A percentile compares a stretch with the other conserved stretches of the same genome.
phyloP scores from a whole-genome alignment of 2,888 invertebrate genomes.

The Yponomeuta evonymella region DNA sequence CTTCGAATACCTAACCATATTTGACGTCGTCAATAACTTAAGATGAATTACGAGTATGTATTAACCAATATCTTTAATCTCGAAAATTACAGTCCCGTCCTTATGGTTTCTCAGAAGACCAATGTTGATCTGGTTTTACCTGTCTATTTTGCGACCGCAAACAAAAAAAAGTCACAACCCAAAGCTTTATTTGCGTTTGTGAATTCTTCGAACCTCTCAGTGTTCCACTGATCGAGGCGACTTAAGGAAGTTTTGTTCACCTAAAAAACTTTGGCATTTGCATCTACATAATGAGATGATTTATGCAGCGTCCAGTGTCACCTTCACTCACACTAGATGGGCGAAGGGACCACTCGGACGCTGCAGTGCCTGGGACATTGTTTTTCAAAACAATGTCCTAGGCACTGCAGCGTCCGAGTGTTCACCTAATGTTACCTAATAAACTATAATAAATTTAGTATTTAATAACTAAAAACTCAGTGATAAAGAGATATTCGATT shows the following conservation, averaged over 20 bases:
- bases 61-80: slow-evolving; percentile 7
- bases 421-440: too few relatives aligned
- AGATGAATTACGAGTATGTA: slow-evolving; percentile 9
- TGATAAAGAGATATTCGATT: too few relatives aligned
- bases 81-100: slow-evolving; percentile 12
- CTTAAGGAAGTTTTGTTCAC: neutral
- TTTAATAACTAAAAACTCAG: too few relatives aligned
- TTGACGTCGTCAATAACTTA: slow-evolving; percentile 5
- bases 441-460: too few relatives aligned
- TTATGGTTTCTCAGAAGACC: slow-evolving; percentile 9
- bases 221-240: neutral
- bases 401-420: too few relatives aligned
- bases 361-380: too few relatives aligned
- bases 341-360: too few relatives aligned
- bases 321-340: too few relatives aligned
- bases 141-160: slow-evolving; percentile 27
- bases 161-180: slow-evolving; percentile 33
- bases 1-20: neutral
- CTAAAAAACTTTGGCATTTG: neutral
- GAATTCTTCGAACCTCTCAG: slow-evolving; percentile 44
- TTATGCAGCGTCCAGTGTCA: too few relatives aligned
- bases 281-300: too few relatives aligned
- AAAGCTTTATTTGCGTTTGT: slow-evolving; percentile 47
- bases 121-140: slow-evolving; percentile 9
- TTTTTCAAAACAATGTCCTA: too few relatives aligned